Conservation (phyloP, 2,797 vertebrate species). For the Falco naumanni region DNA sequence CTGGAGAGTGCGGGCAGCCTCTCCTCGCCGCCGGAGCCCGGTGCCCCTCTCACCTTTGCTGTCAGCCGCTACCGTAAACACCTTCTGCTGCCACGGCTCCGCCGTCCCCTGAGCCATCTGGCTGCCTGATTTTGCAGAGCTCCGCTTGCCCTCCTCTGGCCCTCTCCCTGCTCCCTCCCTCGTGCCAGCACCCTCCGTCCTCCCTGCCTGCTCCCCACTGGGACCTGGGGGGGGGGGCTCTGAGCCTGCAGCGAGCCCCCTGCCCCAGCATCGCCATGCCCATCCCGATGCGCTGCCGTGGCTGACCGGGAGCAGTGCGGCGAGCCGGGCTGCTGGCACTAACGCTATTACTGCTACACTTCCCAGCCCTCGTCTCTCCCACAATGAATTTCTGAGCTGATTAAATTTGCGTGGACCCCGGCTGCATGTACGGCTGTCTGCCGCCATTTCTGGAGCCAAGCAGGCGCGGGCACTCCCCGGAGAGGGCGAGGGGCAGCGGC, state of each 20-base stretch:
- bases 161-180: not conserved
- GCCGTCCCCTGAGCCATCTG: not conserved
- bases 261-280: not conserved
- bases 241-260: not conserved
- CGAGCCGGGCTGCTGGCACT: not conserved
- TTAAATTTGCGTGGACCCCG: not conserved
- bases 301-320: not conserved
- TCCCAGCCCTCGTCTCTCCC: slow-evolving; percentile 8
- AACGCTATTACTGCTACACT: not conserved
- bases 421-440: not conserved
- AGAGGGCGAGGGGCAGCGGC: not conserved
- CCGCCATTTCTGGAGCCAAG: not conserved
- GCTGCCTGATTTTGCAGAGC: not conserved
- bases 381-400: slow-evolving; percentile 23
- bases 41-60: not conserved
- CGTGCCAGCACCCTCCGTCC: not conserved
- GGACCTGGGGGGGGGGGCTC: too few species aligned
- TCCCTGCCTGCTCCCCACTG: not conserved
- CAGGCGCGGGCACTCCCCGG: not conserved
- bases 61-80: not conserved
- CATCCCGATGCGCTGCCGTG: rapidly evolving
- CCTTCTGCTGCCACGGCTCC: not conserved
- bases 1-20: not conserved
- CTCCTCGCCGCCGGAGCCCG: rapidly evolving
- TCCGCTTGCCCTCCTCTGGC: rapidly evolving